phyloP scores from a whole-genome alignment of 2,797 vertebrate genomes.

The Myotis myotis region DNA sequence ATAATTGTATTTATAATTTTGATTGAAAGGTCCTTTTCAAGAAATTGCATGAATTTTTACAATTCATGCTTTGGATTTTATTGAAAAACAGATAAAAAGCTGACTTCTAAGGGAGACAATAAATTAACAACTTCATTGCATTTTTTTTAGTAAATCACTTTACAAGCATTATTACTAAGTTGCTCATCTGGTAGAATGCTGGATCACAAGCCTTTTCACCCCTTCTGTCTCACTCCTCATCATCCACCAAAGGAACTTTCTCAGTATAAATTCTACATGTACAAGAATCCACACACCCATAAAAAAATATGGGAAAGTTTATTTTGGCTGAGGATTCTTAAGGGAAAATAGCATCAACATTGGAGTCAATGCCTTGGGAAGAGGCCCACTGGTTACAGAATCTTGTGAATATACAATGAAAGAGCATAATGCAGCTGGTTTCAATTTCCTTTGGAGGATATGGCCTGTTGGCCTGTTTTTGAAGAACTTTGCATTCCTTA shows the following conservation, averaged over 20 bases:
- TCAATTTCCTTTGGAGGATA: neutral
- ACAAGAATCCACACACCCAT: neutral
- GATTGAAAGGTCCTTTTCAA: conserved; percentile 81
- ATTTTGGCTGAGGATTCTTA: neutral
- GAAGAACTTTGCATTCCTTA: neutral
- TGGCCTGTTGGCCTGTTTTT: neutral
- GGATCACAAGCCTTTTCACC: neutral
- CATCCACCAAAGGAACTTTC: neutral
- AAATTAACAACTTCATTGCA: neutral
- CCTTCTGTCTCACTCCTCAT: neutral
- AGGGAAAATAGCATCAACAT: neutral
- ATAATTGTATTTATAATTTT: neutral
- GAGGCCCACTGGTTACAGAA: neutral
- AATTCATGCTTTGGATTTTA: conserved; percentile 89
- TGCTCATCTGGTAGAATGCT: neutral
- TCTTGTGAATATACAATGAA: neutral
- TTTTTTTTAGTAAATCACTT: neutral
- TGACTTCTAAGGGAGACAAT: neutral
- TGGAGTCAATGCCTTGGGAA: neutral
- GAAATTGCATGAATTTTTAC: conserved; percentile 86
- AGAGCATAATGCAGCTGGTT: neutral
- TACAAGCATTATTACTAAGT: neutral
- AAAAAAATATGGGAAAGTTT: neutral
- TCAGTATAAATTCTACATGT: neutral
- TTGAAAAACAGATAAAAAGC: neutral